These are phyloP conservation scores for Drosophila arawakana DNA, from an alignment of 1,140 invertebrate genomes.

Conservation along the genomic window DNA sequence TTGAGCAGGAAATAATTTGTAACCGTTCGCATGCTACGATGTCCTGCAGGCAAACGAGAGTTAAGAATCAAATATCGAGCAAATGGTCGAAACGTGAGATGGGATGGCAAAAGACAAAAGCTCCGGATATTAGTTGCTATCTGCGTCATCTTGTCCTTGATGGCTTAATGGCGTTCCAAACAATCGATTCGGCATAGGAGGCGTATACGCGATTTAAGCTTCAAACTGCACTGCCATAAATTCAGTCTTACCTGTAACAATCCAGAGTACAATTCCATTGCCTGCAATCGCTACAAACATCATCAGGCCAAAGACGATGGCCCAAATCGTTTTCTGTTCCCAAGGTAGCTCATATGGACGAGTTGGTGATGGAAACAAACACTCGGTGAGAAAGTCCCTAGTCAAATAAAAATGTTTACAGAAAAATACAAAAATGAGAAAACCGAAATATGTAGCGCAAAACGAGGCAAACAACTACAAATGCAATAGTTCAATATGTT, in stretches of 20 bases:
- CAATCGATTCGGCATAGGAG: constrained; percentile 22
- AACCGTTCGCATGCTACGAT: constrained; percentile 96
- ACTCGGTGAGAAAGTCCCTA: constrained; percentile 84
- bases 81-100: constrained; percentile 32
- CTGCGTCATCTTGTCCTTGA: constrained; percentile 1
- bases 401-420: background rate
- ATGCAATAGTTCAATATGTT: constrained; percentile 11
- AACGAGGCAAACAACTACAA: background rate
- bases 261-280: constrained; percentile 95
- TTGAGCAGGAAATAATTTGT: constrained; percentile 99
- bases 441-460: background rate
- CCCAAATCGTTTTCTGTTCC: constrained; percentile 88
- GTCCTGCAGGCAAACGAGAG: constrained; percentile 85
- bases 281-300: constrained; percentile 91
- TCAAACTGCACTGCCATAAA: background rate
- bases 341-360: constrained; percentile 83
- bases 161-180: background rate
- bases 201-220: constrained; percentile 53
- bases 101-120: constrained; percentile 44
- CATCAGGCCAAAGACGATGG: constrained; percentile 89
- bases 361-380: constrained; percentile 82
- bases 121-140: constrained; percentile 51
- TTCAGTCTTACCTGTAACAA: constrained; percentile 89
- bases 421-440: background rate
- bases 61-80: constrained; percentile 2